Evolutionary conservation across 1,140 invertebrate genomes (phyloP).

Genomic region (Micrasema minimum): DNA sequence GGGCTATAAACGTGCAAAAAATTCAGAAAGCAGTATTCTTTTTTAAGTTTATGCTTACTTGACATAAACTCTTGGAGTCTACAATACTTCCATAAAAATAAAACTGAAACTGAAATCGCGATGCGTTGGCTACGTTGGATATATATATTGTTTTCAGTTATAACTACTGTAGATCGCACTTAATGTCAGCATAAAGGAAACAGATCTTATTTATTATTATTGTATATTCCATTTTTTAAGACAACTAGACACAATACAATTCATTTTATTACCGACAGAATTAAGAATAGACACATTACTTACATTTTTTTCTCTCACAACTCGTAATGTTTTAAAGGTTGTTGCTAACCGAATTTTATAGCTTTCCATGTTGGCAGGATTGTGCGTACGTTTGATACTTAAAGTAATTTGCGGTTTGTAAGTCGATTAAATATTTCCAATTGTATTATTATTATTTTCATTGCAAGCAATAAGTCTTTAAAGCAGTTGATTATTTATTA

Average conservation of each 20-base stretch:
- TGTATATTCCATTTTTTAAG: constrained; percentile 11
- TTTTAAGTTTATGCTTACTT: too few relatives aligned
- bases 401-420: too few relatives aligned
- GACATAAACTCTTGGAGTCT: too few relatives aligned
- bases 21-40: too few relatives aligned
- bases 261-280: constrained; percentile 4
- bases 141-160: constrained; percentile 8
- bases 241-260: neutral
- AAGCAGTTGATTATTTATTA: too few relatives aligned
- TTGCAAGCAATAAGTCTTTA: too few relatives aligned
- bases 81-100: too few relatives aligned
- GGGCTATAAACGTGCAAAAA: too few relatives aligned
- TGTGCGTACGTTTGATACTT: too few relatives aligned
- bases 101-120: neutral
- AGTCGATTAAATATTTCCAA: too few relatives aligned
- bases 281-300: neutral
- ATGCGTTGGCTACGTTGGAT: constrained; percentile 12
- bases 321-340: neutral
- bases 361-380: too few relatives aligned
- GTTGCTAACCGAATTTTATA: neutral
- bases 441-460: too few relatives aligned
- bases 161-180: neutral
- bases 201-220: neutral
- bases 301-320: neutral
- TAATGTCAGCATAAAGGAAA: neutral